Evolutionary conservation across 2,888 invertebrate genomes (phyloP), one percentile per base, ranked within the genome.

Genomic region (Cerceris ruficornis): DNA sequence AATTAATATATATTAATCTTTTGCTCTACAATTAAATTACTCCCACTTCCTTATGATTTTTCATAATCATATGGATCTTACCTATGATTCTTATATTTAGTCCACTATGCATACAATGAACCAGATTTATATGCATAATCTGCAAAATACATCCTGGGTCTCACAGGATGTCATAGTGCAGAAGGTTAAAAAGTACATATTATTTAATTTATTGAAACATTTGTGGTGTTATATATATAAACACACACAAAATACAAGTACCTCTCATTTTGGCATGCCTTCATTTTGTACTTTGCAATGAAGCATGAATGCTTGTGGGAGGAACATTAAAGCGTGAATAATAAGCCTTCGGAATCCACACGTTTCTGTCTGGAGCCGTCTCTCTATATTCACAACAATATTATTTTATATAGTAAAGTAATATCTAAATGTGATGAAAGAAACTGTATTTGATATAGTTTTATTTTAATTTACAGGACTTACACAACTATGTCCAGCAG

Each of bases 291-390:
- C 92, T 92, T 93, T 94, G 28, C 28, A 93, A 94, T 94, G 94
- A 94, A 92, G 95, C 95, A 95, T 96, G 95, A 95, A 95, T 96
- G 95, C 95, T 94, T 93, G 93, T 95, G 94, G 92, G 95, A 95
- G 96, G 95, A 93, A 96, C 85, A 96, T 92, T 85, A 93, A 93
- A 88, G 86, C 80, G 95, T 94, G 95, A 95, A 95, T 93, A 88
- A 95, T 93, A 88, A 95, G 95, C 95, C 96, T 96, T 96, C 95
- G 96, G 96, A 95, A 95, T 95, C 94, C 95, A 95, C 95, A 95
- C 95, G 83, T 89, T 86, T 87, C 87, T 94, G 95, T 95, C 95
- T 96, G 95, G 94, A 95, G 95, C 94, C 95, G 95, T 95, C 95
- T 95, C 96, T 96, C 95, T 93, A 93, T 93, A 94, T 94, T 93